Evolutionary conservation across 2,888 invertebrate genomes (phyloP), one percentile per base, ranked within the genome.

Genomic region (Drosophila mimica): DNA sequence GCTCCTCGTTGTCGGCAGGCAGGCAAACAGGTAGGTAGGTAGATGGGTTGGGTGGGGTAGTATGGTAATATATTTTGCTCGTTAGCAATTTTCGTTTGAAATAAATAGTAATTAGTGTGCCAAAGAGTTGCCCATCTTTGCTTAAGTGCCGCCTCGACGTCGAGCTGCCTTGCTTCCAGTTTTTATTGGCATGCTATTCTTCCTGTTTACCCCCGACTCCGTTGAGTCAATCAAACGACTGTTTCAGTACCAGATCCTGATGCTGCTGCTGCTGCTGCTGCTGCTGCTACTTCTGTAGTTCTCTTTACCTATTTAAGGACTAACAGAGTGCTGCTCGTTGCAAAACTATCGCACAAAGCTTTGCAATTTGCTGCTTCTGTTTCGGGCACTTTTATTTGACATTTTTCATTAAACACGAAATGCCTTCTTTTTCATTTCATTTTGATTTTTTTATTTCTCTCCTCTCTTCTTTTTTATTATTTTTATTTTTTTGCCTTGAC

Each of bases 31-130:
- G 33, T 8, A 56, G 70, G 43, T 28, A 28, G 33, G 7, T 38
- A 15, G n/a, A n/a, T n/a, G n/a, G 25, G 34, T 25, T 25, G 25
- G 25, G 25, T 25, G 3, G 25, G 2, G 25, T 20, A 63, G 67
- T 53, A 86, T 79, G 90, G 81, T 83, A 88, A 90, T 88, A 86
- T 87, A 83, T 83, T 89, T 74, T 74, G 83, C 86, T 87, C 89
- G 86, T 87, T 90, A 90, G 89, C 90, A 90, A 88, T 87, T 86
- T 90, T 90, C 83, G 87, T 87, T 88, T 83, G 81, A 90, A 83
- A 87, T 87, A 87, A 87, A 87, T 88, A 90, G 90, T 87, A 87
- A 87, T 87, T 87, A 87, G 86, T 87, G 81, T 76, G 83, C 72
- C 86, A 74, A 89, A 84, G 86, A 83, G 83, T 74, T 81, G 81